Evolutionary conservation across 2,113 vertebrate genomes (phyloP).

Genomic region (Chloebia gouldiae): DNA sequence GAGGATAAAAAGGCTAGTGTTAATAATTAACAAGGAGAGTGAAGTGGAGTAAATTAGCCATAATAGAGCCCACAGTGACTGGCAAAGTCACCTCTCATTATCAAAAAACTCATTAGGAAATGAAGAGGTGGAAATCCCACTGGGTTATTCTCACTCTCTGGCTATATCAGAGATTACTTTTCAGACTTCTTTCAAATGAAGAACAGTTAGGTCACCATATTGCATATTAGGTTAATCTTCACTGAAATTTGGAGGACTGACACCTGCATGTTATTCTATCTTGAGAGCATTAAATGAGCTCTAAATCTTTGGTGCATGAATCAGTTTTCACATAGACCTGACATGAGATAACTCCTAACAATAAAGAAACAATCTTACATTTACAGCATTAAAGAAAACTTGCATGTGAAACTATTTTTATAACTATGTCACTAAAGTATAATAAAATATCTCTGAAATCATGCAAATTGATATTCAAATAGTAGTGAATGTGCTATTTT

Average conservation of each 20-base stretch:
- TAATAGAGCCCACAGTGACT: slow-evolving; percentile 94
- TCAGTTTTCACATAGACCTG: slow-evolving; percentile 40
- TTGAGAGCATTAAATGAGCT: slow-evolving; percentile 66
- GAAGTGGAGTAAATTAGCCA: slow-evolving; percentile 91
- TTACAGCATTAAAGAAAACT: not conserved
- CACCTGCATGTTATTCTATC: slow-evolving; percentile 63
- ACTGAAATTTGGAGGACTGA: slow-evolving; percentile 69
- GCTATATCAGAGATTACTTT: slow-evolving; percentile 77
- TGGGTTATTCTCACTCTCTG: slow-evolving; percentile 77
- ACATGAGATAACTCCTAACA: not conserved
- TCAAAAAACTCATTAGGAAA: slow-evolving; percentile 88
- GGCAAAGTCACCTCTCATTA: slow-evolving; percentile 84
- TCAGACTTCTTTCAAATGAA: slow-evolving; percentile 76
- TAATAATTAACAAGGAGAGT: slow-evolving; percentile 90
- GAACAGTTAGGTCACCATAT: slow-evolving; percentile 76
- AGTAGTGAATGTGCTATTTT: not conserved
- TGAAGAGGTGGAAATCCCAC: slow-evolving; percentile 84
- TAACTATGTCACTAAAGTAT: not conserved
- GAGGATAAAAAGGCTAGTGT: slow-evolving; percentile 96
- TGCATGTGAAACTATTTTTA: not conserved
- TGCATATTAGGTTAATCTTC: slow-evolving; percentile 77
- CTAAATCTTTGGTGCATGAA: slow-evolving; percentile 29
- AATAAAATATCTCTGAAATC: not conserved
- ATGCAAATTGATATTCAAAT: not conserved
- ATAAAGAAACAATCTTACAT: not conserved